phyloP scores from a whole-genome alignment of 2,113 vertebrate genomes.

The Potamarius usumacintae region DNA sequence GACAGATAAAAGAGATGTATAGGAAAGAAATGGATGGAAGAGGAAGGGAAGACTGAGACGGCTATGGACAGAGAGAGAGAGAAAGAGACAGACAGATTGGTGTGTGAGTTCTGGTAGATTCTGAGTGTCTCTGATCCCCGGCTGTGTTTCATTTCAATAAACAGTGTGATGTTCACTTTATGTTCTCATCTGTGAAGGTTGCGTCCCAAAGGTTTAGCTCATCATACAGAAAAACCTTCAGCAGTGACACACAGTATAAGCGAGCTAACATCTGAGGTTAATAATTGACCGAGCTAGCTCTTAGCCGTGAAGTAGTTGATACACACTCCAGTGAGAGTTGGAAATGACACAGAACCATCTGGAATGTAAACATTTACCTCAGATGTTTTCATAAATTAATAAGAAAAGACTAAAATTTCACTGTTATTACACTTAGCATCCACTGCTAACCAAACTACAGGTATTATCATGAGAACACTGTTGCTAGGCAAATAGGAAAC shows the following conservation, averaged over 20 bases:
- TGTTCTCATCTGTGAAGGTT: neutral
- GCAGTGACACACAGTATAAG: neutral
- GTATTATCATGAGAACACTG: neutral
- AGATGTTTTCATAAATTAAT: neutral
- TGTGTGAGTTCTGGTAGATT: constrained; percentile 1
- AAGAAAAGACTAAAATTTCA: neutral
- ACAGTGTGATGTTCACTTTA: neutral
- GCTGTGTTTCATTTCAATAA: constrained; percentile 12
- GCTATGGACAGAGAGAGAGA: neutral
- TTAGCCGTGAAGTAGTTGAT: neutral
- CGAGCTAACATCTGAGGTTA: neutral
- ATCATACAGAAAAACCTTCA: neutral
- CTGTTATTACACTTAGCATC: neutral
- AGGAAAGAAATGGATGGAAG: neutral
- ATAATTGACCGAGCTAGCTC: neutral
- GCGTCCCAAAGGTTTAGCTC: neutral
- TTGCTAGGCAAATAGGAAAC: neutral
- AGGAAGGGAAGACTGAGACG: neutral
- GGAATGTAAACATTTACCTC: neutral
- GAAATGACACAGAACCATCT: neutral
- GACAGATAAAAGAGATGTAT: neutral
- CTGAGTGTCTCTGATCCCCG: neutral
- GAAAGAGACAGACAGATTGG: neutral
- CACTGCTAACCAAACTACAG: neutral
- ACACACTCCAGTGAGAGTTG: neutral